Percentiles rank a stretch among this genome's conserved stretches.
These are phyloP conservation scores for Prunella himalayana DNA, from an alignment of 2,113 vertebrate species.

Conservation along the genomic window DNA sequence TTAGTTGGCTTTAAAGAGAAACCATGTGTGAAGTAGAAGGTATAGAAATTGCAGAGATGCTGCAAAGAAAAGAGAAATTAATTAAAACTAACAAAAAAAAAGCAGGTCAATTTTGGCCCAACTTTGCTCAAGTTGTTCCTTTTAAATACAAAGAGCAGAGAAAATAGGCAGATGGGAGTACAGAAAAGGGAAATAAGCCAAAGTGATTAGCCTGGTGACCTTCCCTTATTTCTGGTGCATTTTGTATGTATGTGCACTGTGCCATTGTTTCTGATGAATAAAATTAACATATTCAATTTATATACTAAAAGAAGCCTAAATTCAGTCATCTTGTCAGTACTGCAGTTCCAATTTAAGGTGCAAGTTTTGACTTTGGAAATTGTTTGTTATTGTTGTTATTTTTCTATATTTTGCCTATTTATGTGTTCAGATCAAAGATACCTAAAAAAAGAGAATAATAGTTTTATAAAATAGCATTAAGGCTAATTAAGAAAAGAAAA, in stretches of 20 bases:
- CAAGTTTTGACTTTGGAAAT: not conserved
- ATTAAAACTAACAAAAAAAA: not conserved
- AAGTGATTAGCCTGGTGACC: slow-evolving; percentile 49
- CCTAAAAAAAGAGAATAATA: not conserved
- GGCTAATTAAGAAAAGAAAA: slow-evolving; percentile 51
- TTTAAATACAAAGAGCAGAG: not conserved
- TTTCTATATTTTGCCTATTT: not conserved
- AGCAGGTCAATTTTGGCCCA: not conserved
- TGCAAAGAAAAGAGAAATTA: not conserved
- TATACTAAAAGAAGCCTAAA: slow-evolving; percentile 16
- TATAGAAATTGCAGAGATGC: not conserved
- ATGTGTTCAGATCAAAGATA: not conserved
- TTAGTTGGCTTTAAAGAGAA: not conserved
- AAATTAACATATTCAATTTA: slow-evolving; percentile 61
- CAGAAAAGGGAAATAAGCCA: slow-evolving; percentile 48
- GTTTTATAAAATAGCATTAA: slow-evolving; percentile 13
- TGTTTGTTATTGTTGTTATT: slow-evolving; percentile 8
- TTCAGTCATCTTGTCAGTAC: not conserved
- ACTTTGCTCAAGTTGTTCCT: not conserved
- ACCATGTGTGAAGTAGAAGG: not conserved
- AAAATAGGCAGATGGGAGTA: slow-evolving; percentile 39
- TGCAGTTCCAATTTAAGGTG: not conserved
- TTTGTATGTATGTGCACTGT: slow-evolving; percentile 46
- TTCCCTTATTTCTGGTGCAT: slow-evolving; percentile 39
- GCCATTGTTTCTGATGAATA: slow-evolving; percentile 57